Conservation (phyloP, 2,113 vertebrate species). For the Malurus melanocephalus region DNA sequence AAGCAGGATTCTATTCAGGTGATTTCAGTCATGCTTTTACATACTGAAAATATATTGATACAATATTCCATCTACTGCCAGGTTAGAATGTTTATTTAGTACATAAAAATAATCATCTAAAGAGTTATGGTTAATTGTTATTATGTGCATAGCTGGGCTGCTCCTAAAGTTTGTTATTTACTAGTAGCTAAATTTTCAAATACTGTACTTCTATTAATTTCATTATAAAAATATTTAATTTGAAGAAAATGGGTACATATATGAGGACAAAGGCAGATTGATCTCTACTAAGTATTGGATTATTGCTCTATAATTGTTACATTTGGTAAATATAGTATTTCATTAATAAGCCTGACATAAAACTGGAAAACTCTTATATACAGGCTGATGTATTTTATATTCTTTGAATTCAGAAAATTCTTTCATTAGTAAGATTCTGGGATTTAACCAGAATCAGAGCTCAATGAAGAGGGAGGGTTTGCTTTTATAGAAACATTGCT, state of each 20-base stretch:
- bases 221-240: neutral
- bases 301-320: neutral
- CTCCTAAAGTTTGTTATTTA: neutral
- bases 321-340: neutral
- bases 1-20: neutral
- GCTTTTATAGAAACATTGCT: neutral
- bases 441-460: neutral
- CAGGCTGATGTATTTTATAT: neutral
- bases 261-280: neutral
- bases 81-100: neutral
- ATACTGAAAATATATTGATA: neutral
- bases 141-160: neutral
- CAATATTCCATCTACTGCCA: neutral
- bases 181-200: neutral
- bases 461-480: neutral
- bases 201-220: neutral
- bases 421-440: neutral
- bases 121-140: neutral
- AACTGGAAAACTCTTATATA: neutral
- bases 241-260: neutral
- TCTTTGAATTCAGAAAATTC: neutral
- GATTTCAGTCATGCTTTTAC: neutral
- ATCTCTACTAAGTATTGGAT: neutral
- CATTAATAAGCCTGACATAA: neutral
- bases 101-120: neutral